Conservation (phyloP, 2,113 vertebrate species). For the Melozone crissalis region DNA sequence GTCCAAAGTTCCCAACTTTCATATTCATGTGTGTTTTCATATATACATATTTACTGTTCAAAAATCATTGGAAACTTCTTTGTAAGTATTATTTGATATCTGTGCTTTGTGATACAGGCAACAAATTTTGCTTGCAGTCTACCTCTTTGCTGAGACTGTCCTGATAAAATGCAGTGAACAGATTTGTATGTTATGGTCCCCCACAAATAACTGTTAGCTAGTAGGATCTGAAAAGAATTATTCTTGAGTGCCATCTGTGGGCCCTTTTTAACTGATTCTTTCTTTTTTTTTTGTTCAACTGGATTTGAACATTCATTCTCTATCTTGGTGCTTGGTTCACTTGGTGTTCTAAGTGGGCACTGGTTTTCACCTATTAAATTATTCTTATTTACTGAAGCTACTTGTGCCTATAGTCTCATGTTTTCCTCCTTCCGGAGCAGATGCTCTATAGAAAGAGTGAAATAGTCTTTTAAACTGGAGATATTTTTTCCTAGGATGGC, state of each 20-base stretch:
- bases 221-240: background rate
- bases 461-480: background rate
- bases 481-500: background rate
- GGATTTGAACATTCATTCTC: background rate
- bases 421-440: background rate
- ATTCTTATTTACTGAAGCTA: background rate
- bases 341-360: background rate
- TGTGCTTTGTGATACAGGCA: background rate
- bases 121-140: background rate
- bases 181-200: fast-evolving
- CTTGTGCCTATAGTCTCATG: background rate
- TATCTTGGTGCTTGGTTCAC: background rate
- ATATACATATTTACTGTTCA: background rate
- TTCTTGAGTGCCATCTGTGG: background rate
- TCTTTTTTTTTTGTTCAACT: background rate
- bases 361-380: background rate
- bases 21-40: background rate
- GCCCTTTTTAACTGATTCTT: background rate
- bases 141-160: background rate
- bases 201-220: background rate
- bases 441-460: background rate
- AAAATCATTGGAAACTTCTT: background rate
- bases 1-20: background rate
- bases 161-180: background rate
- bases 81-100: background rate